These are phyloP conservation scores for Oryzaephilus surinamensis DNA, from an alignment of 1,140 invertebrate genomes.

Conservation along the genomic window DNA sequence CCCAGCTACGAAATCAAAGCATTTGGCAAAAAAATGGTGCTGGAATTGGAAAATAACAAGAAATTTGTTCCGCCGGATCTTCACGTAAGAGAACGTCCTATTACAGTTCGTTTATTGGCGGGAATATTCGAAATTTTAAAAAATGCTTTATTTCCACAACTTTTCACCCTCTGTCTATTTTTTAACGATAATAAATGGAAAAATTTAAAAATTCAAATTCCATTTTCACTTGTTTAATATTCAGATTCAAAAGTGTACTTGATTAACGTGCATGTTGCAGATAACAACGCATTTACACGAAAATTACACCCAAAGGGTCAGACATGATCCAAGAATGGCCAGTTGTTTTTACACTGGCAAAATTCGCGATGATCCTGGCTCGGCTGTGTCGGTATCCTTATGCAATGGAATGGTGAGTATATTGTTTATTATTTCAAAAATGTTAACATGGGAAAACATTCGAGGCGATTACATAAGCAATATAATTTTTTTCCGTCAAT, in stretches of 20 bases:
- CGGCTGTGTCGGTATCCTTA: constrained; percentile 56
- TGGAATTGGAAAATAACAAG: constrained; percentile 46
- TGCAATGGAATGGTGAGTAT: constrained; percentile 68
- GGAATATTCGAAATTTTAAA: not conserved
- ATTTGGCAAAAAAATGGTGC: constrained; percentile 46
- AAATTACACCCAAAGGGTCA: constrained; percentile 38
- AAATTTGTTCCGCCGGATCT: constrained; percentile 43
- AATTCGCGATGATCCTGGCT: constrained; percentile 52
- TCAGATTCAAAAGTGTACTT: constrained; percentile 3
- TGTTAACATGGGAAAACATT: no score
- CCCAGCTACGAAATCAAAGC: constrained; percentile 56
- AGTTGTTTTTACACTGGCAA: constrained; percentile 61
- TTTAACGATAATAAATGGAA: not conserved
- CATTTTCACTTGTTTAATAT: not conserved
- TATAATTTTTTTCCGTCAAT: no score
- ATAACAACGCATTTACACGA: constrained; percentile 47
- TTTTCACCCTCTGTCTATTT: not conserved
- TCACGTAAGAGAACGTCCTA: constrained; percentile 54
- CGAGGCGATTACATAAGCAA: no score
- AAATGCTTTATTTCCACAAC: not conserved
- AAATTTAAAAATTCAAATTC: not conserved
- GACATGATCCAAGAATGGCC: constrained; percentile 36
- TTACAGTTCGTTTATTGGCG: not conserved
- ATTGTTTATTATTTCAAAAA: no score
- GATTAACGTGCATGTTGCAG: constrained; percentile 28